These are phyloP conservation scores for Drosophila rellima DNA, from an alignment of 2,888 invertebrate species.

Conservation along the genomic window DNA sequence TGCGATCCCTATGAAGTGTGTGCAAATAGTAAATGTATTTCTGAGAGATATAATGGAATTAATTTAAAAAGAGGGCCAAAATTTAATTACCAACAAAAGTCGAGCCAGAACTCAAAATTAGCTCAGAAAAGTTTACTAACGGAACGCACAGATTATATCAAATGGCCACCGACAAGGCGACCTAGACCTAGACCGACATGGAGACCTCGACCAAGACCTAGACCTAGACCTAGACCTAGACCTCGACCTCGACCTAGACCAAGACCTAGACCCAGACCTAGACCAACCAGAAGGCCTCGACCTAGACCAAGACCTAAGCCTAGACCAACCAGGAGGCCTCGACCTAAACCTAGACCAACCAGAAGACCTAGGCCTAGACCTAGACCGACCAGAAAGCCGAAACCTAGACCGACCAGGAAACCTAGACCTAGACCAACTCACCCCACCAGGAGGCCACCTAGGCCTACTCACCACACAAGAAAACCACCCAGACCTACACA, in stretches of 20 bases:
- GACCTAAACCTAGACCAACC: slow-evolving; percentile 1
- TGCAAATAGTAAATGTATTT: not conserved
- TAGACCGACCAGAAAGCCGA: not conserved
- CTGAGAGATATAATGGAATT: not conserved
- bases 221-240: not conserved
- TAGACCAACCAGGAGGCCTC: not conserved
- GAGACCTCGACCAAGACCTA: not conserved
- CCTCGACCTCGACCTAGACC: not conserved
- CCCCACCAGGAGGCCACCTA: not conserved
- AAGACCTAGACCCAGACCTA: not conserved
- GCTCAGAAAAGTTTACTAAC: too few relatives aligned
- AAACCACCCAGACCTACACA: not conserved
- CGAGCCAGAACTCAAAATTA: not conserved
- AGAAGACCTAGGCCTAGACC: not conserved
- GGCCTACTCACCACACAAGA: not conserved
- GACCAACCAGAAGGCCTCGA: not conserved
- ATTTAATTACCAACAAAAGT: not conserved
- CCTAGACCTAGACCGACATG: not conserved
- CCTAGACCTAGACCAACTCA: not conserved
- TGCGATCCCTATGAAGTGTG: not conserved
- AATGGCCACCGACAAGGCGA: not conserved
- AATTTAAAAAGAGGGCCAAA: not conserved
- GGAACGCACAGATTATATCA: too few relatives aligned
- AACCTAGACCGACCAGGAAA: not conserved
- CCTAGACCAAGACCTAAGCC: not conserved